Conservation (phyloP, 2,888 invertebrate species). For the Oegoconia quadripuncta region DNA sequence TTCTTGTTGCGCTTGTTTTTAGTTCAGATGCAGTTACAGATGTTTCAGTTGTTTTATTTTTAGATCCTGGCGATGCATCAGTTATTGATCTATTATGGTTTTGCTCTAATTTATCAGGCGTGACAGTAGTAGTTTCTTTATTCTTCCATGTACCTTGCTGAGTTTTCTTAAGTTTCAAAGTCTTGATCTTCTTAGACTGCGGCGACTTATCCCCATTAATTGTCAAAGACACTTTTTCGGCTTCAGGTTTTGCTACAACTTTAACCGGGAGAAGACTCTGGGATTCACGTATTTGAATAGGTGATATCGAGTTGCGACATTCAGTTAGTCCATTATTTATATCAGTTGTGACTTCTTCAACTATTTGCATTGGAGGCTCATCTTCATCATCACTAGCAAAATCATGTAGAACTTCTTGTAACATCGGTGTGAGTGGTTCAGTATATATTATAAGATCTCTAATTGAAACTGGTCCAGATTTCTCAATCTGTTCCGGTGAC, state of each 20-base stretch:
- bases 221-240: background rate
- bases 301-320: slow-evolving; percentile 9
- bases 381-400: slow-evolving; percentile 53
- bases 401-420: slow-evolving; percentile 55
- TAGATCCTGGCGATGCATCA: background rate
- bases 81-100: slow-evolving; percentile 5
- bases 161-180: slow-evolving; percentile 16
- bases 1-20: background rate
- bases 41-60: slow-evolving; percentile 8
- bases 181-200: slow-evolving; percentile 11
- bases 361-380: slow-evolving; percentile 43
- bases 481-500: slow-evolving; percentile 25
- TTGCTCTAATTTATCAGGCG: background rate
- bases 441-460: slow-evolving; percentile 53
- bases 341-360: slow-evolving; percentile 27
- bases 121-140: slow-evolving; percentile 4
- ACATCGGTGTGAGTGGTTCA: slow-evolving; percentile 53
- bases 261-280: background rate
- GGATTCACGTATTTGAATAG: slow-evolving; percentile 19
- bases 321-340: slow-evolving; percentile 18
- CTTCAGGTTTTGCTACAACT: background rate
- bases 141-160: slow-evolving; percentile 13
- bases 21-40: background rate
- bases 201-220: background rate
- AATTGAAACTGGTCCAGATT: slow-evolving; percentile 32